These are phyloP conservation scores for Otis tarda DNA, from an alignment of 2,113 vertebrate genomes.

Conservation along the genomic window DNA sequence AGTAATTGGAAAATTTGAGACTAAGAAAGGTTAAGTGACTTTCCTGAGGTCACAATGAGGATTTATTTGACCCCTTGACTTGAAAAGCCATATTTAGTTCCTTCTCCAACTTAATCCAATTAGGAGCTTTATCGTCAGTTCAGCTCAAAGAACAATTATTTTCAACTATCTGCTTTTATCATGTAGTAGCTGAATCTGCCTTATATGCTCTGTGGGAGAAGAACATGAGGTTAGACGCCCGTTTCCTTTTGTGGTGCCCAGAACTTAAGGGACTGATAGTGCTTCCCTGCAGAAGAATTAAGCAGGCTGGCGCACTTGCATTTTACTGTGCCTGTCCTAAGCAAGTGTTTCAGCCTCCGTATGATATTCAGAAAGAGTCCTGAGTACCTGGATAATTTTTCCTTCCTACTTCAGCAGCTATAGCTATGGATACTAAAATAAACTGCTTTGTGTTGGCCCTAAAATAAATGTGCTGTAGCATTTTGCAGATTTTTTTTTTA, in stretches of 20 bases:
- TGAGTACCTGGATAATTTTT: neutral
- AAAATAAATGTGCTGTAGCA: neutral
- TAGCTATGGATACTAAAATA: neutral
- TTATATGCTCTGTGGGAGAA: neutral
- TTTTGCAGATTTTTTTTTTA: neutral
- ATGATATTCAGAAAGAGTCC: neutral
- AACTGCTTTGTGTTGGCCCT: neutral
- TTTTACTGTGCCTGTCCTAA: neutral
- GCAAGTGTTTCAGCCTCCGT: neutral
- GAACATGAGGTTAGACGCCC: neutral
- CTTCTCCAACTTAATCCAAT: neutral
- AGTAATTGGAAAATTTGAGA: conserved; percentile 1
- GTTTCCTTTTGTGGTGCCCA: neutral
- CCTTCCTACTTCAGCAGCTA: neutral
- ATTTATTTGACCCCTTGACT: neutral
- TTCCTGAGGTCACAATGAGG: neutral
- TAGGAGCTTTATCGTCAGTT: neutral
- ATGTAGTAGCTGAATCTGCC: neutral
- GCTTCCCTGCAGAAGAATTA: neutral
- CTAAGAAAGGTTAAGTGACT: neutral
- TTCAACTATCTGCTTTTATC: neutral
- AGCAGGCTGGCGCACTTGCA: neutral
- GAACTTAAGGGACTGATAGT: neutral
- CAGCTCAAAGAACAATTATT: neutral
- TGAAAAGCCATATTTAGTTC: neutral